A percentile compares a stretch with the other conserved stretches of the same genome.
phyloP scores from a whole-genome alignment of 2,797 vertebrate species.

The Garrulus glandarius region DNA sequence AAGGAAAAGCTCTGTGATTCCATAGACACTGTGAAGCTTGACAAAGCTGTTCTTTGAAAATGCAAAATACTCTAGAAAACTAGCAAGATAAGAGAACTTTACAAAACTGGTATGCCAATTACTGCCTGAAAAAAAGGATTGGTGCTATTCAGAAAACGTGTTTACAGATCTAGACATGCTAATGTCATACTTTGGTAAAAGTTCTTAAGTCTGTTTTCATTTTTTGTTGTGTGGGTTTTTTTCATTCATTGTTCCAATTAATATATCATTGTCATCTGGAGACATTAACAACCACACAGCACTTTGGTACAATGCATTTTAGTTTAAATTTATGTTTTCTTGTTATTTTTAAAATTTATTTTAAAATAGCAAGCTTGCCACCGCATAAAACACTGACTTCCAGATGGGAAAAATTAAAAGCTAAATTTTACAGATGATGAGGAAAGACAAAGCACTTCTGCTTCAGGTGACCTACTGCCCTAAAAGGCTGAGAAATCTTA shows the following conservation, averaged over 20 bases:
- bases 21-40: constrained; percentile 36
- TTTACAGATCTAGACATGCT: background rate
- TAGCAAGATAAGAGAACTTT: constrained; percentile 46
- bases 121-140: constrained; percentile 24
- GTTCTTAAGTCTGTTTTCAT: background rate
- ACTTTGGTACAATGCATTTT: background rate
- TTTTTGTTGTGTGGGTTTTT: background rate
- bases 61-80: constrained; percentile 41
- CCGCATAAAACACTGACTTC: background rate
- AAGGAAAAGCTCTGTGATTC: constrained; percentile 30
- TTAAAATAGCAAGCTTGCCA: background rate
- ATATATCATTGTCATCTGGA: background rate
- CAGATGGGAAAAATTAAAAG: background rate
- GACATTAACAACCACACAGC: background rate
- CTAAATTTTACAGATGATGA: background rate
- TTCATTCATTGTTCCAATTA: background rate
- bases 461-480: background rate
- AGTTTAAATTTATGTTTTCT: background rate
- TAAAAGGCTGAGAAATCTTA: background rate
- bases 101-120: constrained; percentile 38
- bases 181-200: background rate
- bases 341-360: background rate
- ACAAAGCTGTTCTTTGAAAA: constrained; percentile 64
- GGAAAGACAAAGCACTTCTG: background rate
- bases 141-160: constrained; percentile 2